Conservation (phyloP, 2,888 invertebrate species). For the Saturnia japonica region DNA sequence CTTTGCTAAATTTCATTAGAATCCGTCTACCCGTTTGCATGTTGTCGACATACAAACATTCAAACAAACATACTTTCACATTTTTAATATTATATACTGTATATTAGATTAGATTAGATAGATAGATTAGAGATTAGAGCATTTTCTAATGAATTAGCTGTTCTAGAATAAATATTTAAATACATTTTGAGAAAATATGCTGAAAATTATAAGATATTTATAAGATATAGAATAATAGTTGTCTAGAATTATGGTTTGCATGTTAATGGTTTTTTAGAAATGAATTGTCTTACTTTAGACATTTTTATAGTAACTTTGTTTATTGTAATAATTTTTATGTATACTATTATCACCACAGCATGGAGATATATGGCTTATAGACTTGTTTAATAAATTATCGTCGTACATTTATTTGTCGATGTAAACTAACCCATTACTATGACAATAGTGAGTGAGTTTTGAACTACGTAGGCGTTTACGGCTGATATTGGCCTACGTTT, state of each 20-base stretch:
- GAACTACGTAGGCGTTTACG: slow-evolving; percentile 53
- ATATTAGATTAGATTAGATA: too few species aligned
- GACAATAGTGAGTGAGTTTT: slow-evolving; percentile 39
- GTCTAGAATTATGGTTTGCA: background rate
- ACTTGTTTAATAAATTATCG: slow-evolving; percentile 13
- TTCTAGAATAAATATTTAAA: too few species aligned
- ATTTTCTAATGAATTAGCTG: too few species aligned
- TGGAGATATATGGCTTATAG: background rate
- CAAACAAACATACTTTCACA: too few species aligned
- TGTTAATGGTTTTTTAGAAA: background rate
- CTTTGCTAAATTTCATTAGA: too few species aligned
- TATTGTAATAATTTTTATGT: background rate
- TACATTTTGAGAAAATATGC: too few species aligned
- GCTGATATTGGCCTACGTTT: slow-evolving; percentile 51
- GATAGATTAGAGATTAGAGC: too few species aligned
- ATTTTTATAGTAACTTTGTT: background rate
- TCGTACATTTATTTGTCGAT: slow-evolving; percentile 19
- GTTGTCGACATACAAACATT: too few species aligned
- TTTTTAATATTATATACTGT: too few species aligned
- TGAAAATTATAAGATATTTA: background rate
- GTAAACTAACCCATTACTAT: slow-evolving; percentile 26
- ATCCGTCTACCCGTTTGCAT: too few species aligned
- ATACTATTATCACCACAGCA: background rate
- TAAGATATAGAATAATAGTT: background rate
- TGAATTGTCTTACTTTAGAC: background rate